Evolutionary conservation across 2,888 invertebrate species (phyloP).

Genomic region (Microctonus brassicae): DNA sequence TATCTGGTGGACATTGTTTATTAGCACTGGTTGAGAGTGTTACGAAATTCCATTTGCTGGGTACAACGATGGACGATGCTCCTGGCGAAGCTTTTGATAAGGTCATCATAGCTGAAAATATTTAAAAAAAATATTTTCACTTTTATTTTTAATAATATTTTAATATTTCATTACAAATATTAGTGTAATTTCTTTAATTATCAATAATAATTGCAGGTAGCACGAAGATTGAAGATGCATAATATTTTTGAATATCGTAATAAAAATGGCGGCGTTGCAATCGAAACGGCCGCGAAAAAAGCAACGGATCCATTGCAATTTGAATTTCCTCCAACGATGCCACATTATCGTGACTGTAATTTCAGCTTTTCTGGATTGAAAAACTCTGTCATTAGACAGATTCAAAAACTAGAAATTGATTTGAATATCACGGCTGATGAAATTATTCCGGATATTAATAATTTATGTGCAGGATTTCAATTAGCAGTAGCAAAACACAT

Average conservation of each 20-base stretch:
- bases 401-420: constrained; percentile 74
- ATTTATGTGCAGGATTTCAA: constrained; percentile 91
- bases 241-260: constrained; percentile 81
- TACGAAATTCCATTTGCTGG: constrained; percentile 84
- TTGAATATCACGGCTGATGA: constrained; percentile 76
- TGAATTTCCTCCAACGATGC: constrained; percentile 77
- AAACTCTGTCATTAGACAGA: constrained; percentile 73
- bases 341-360: constrained; percentile 81
- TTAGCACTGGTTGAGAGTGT: constrained; percentile 81
- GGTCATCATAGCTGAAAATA: constrained; percentile 71
- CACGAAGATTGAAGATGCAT: constrained; percentile 85
- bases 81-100: constrained; percentile 97
- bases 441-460: constrained; percentile 80
- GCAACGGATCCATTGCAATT: constrained; percentile 77
- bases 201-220: constrained; percentile 71
- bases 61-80: constrained; percentile 85
- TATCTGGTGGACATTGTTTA: constrained; percentile 95
- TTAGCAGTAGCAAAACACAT: constrained; percentile 82
- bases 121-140: no score
- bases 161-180: no score
- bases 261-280: constrained; percentile 86
- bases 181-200: constrained; percentile 17
- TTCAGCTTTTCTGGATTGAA: constrained; percentile 92
- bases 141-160: no score
- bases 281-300: constrained; percentile 83